Base-by-base conservation (phyloP, 2,888 invertebrate genomes). In the Pomacea canaliculata region DNA sequence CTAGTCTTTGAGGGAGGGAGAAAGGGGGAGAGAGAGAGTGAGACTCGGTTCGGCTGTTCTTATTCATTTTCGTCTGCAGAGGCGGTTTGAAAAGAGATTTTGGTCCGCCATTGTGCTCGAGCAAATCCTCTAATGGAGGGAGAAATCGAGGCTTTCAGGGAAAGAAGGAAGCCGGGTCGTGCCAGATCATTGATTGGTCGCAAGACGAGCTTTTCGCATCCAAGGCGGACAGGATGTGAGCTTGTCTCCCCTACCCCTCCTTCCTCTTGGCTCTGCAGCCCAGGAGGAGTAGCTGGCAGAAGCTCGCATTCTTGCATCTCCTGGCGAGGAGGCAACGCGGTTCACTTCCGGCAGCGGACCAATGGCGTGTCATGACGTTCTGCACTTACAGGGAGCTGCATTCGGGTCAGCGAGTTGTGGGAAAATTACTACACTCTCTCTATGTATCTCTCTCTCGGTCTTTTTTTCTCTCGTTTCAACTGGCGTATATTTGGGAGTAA, bases 101-200 rank as follows among this genome's bases (percentile, higher is more conserved):
- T 51, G n/a, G 46, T 51, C 51, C 51, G n/a, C n/a, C 23, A 70
- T 59, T 56, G 70, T 70, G 70, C 70, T 12, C 18, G 51, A 48
- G 70, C 70, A 70, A 70, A 70, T 70, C 70, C 70, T 49, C 51
- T 70, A 70, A 70, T 70, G 70, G 70, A 70, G 70, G 70, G 70
- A 70, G 70, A 70, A 70, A 70, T 70, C 70, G 37, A 9, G 70
- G 51, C 70, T 23, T 48, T 48, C 48, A 19, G 18, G 51, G n/a
- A 8, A 8, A 48, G 68, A 46, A 46, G 46, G 68, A 68, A 68
- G 68, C 68, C 10, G 68, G 27, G 48, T 19, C n/a, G 63, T 63
- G 63, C 70, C 49, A 70, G 70, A 27, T 65, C 70, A 76, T 71
- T 76, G 59, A 51, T 18, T 56, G 70, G 37, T 18, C 56, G 49